Evolutionary conservation across 2,797 vertebrate genomes (phyloP).

Genomic region (Melanotaenia boesemani): DNA sequence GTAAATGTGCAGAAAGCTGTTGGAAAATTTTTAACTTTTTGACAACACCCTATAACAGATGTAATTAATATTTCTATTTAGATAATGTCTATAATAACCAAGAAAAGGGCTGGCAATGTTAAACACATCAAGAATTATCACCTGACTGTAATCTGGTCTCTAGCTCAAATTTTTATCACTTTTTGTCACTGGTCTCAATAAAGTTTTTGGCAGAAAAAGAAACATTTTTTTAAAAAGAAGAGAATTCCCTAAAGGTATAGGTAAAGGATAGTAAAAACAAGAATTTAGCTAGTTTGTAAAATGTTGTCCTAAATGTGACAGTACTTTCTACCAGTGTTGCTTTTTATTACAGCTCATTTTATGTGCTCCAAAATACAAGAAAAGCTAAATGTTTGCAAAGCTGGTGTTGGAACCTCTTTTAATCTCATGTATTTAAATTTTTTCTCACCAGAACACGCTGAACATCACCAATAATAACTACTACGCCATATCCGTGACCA

Average conservation of each 20-base stretch:
- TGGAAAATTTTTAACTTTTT: no score
- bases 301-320: no score
- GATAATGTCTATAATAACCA: background rate
- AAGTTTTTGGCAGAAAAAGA: no score
- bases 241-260: no score
- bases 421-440: background rate
- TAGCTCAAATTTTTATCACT: background rate
- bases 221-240: no score
- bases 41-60: background rate
- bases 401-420: no score
- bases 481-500: conserved; percentile 92
- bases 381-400: background rate
- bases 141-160: background rate
- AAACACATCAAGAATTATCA: background rate
- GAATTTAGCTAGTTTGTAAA: no score
- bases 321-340: no score
- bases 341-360: background rate
- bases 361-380: background rate
- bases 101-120: background rate
- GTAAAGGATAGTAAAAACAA: no score
- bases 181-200: background rate
- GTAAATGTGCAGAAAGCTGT: conserved; percentile 77
- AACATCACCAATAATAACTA: conserved; percentile 99
- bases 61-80: background rate
- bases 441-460: conserved; percentile 86